Percentiles rank a stretch among this genome's conserved stretches.
Conservation (phyloP, 2,888 invertebrate genomes). For the Apeira syringaria region DNA sequence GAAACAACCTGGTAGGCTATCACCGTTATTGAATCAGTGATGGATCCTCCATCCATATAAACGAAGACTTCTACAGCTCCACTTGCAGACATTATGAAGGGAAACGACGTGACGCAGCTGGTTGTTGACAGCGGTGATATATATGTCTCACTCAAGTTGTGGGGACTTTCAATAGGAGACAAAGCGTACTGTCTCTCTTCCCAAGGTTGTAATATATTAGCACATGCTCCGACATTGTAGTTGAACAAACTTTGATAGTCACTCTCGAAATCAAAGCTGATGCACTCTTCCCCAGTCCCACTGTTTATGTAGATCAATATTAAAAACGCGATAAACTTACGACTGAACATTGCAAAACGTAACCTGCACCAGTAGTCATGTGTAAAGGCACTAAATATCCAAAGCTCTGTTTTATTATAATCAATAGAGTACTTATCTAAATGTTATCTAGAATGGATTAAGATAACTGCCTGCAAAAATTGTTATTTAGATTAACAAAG, state of each 20-base stretch:
- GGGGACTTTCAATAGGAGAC: conserved; percentile 31
- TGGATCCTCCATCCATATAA: conserved; percentile 37
- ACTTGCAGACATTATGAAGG: conserved; percentile 38
- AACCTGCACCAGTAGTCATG: conserved; percentile 27
- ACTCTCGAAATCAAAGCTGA: conserved; percentile 44
- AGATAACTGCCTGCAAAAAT: conserved; percentile 32
- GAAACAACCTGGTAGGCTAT: conserved; percentile 36
- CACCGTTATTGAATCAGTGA: conserved; percentile 41
- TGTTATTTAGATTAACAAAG: conserved; percentile 19
- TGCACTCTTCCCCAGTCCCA: conserved; percentile 44
- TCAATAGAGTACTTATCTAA: conserved; percentile 38
- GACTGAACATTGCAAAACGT: conserved; percentile 29
- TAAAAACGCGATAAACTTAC: conserved; percentile 20
- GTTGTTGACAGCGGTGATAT: conserved; percentile 33
- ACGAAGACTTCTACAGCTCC: conserved; percentile 50
- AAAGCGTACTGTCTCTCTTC: conserved; percentile 34
- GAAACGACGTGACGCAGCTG: conserved; percentile 39
- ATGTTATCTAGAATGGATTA: conserved; percentile 38
- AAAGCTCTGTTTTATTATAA: conserved; percentile 25
- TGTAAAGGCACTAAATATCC: conserved; percentile 36
- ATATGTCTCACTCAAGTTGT: conserved; percentile 37
- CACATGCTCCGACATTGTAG: conserved; percentile 35
- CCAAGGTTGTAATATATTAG: conserved; percentile 34
- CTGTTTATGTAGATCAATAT: conserved; percentile 27
- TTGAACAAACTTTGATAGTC: conserved; percentile 40